Conservation (phyloP, 1,140 invertebrate species). For the Drosophila kikkawai region DNA sequence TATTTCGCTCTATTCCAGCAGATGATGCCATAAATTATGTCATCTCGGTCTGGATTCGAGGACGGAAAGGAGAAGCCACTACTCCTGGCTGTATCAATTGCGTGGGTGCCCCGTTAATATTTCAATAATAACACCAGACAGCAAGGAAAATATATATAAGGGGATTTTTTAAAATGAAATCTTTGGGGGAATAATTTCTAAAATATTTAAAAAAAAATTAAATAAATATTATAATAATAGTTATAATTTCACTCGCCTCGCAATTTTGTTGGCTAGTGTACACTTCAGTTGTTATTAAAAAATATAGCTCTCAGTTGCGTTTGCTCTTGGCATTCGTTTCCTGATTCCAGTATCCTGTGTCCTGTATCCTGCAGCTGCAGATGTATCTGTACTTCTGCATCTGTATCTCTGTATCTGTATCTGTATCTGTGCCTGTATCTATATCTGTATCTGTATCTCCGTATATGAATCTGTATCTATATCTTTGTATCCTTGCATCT, state of each 20-base stretch:
- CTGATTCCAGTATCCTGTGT: constrained; percentile 3
- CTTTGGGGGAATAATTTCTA: not conserved
- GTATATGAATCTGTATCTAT: constrained; percentile 6
- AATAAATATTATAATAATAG: not conserved
- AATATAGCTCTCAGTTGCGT: constrained; percentile 31
- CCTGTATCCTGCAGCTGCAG: not conserved
- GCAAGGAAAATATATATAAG: not conserved
- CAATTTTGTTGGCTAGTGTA: not conserved
- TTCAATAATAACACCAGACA: constrained; percentile 47
- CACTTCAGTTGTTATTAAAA: constrained; percentile 45
- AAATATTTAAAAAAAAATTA: not conserved
- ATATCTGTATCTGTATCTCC: too few species aligned
- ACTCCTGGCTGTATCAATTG: constrained; percentile 35
- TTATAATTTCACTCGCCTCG: not conserved
- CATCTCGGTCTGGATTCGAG: constrained; percentile 35
- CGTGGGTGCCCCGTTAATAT: constrained; percentile 55
- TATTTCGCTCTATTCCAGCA: constrained; percentile 19
- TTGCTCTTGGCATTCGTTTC: constrained; percentile 10
- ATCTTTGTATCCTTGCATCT: not conserved
- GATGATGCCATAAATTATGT: constrained; percentile 64
- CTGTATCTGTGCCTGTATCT: too few species aligned
- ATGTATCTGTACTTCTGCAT: constrained; percentile 6
- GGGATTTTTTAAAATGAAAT: not conserved
- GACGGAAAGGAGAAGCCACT: not conserved
- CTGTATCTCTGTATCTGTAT: not conserved